Evolutionary conservation across 2,113 vertebrate genomes (phyloP).

Genomic region (Sinocyclocheilus grahami): DNA sequence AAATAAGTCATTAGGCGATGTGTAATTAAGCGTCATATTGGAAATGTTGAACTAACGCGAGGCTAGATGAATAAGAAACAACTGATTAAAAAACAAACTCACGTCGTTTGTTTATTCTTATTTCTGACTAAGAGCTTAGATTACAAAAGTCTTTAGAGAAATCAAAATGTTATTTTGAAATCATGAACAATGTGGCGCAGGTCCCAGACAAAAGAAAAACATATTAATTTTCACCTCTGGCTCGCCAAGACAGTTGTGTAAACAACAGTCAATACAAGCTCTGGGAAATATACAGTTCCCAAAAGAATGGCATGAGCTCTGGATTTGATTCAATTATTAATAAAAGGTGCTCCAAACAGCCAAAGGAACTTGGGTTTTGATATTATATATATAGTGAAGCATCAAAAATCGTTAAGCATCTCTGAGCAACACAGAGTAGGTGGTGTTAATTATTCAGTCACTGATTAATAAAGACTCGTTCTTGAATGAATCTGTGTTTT

Average conservation of each 20-base stretch:
- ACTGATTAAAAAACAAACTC: not conserved
- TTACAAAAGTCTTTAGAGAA: conserved; percentile 13
- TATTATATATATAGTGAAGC: not conserved
- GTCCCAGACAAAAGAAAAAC: conserved; percentile 21
- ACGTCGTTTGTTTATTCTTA: not conserved
- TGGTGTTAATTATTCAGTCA: not conserved
- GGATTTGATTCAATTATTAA: not conserved
- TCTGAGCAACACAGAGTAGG: not conserved
- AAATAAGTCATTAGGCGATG: not conserved
- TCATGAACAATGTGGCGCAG: not conserved
- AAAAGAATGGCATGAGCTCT: not conserved
- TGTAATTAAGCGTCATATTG: conserved; percentile 11
- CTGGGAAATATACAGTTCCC: conserved; percentile 27
- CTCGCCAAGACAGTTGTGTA: not conserved
- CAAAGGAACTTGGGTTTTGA: not conserved
- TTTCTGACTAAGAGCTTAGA: not conserved
- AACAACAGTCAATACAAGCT: conserved; percentile 10
- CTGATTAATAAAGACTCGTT: not conserved
- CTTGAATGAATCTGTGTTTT: too few relatives aligned
- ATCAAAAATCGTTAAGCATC: not conserved
- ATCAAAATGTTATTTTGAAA: conserved; percentile 24
- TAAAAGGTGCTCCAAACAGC: not conserved
- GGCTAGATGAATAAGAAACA: not conserved
- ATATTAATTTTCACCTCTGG: not conserved
- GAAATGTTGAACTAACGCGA: not conserved